Percentiles rank a stretch among this genome's conserved stretches.
These are phyloP conservation scores for Leistus spinibarbis DNA, from an alignment of 2,888 invertebrate genomes.

Conservation along the genomic window DNA sequence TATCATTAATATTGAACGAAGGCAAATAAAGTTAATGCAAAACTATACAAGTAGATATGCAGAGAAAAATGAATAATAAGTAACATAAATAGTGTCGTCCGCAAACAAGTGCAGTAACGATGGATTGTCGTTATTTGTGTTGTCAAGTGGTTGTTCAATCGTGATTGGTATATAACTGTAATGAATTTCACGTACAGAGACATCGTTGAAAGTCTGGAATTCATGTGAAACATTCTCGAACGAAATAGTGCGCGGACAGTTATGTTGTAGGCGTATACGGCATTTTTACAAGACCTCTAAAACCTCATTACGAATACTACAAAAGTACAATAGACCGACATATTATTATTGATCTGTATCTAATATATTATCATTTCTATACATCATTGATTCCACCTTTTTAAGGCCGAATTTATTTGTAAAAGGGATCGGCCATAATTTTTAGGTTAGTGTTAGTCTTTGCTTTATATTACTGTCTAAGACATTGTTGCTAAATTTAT, in stretches of 20 bases:
- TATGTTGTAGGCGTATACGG: background rate
- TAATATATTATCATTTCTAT: background rate
- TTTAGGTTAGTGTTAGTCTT: too few species aligned
- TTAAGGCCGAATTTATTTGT: background rate
- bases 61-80: too few species aligned
- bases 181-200: background rate
- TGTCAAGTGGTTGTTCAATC: slow-evolving; percentile 7
- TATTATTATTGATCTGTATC: background rate
- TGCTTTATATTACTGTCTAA: too few species aligned
- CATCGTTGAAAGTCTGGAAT: background rate
- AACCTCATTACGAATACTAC: background rate
- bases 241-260: background rate
- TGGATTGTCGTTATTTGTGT: background rate
- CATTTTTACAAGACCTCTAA: background rate
- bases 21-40: too few species aligned
- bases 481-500: too few species aligned
- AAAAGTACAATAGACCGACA: background rate
- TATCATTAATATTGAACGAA: too few species aligned
- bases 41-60: too few species aligned
- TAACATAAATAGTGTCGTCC: background rate
- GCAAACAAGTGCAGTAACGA: background rate
- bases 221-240: background rate
- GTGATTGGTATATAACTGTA: slow-evolving; percentile 10
- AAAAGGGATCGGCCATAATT: background rate
- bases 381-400: background rate